phyloP scores from a whole-genome alignment of 2,113 vertebrate genomes.

The Phodopus roborovskii region DNA sequence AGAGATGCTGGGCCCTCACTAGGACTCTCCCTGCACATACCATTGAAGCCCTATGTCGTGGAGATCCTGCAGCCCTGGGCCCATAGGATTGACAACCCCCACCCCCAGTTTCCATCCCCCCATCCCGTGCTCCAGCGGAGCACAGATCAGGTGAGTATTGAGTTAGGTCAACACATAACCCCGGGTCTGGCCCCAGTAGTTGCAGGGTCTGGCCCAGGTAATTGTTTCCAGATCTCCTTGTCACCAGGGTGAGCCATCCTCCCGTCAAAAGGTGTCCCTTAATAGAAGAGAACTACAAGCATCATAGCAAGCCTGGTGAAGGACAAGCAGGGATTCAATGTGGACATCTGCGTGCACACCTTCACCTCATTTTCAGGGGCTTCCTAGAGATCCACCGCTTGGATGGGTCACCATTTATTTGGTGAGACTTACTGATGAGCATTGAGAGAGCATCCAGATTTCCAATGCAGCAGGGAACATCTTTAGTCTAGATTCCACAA shows the following conservation, averaged over 20 bases:
- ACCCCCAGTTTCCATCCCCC: neutral
- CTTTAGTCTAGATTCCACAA: neutral
- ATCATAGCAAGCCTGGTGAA: neutral
- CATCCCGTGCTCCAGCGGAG: constrained; percentile 21
- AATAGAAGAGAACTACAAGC: neutral
- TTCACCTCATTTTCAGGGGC: neutral
- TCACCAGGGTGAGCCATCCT: neutral
- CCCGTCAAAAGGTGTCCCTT: neutral
- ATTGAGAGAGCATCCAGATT: neutral
- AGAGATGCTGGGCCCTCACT: neutral
- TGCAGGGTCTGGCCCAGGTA: neutral
- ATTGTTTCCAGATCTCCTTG: neutral
- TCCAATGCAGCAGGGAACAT: neutral
- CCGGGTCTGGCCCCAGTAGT: neutral
- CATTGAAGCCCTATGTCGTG: neutral
- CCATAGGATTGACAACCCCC: neutral
- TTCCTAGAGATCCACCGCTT: neutral
- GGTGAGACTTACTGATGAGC: neutral
- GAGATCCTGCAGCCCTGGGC: neutral
- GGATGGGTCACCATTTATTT: neutral
- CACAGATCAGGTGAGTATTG: neutral
- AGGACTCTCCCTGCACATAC: neutral
- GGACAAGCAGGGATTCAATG: neutral
- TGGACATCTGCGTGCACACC: neutral
- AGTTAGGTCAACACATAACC: no score